A percentile compares a stretch with the other conserved stretches of the same genome.
phyloP scores from a whole-genome alignment of 2,113 vertebrate genomes.

The Argyrosomus japonicus region DNA sequence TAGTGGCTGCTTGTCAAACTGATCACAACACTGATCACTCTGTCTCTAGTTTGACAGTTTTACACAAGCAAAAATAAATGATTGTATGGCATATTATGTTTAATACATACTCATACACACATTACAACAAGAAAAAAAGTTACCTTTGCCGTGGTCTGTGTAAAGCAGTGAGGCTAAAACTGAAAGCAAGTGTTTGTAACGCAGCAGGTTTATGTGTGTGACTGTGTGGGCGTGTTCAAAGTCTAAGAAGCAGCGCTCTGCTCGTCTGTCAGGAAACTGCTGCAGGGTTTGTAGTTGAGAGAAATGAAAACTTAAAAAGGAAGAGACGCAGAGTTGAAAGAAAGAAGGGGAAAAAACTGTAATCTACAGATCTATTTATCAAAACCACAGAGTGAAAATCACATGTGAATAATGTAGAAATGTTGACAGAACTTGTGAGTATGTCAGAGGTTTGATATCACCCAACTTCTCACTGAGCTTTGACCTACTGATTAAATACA shows the following conservation, averaged over 20 bases:
- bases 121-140: background rate
- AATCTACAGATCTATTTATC: background rate
- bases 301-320: conserved; percentile 17
- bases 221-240: conserved; percentile 49
- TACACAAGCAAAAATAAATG: background rate
- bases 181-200: conserved; percentile 7
- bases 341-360: background rate
- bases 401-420: background rate
- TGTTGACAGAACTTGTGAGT: background rate
- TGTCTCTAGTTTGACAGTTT: background rate
- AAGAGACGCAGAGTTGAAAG: background rate
- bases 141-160: conserved; percentile 50
- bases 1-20: background rate
- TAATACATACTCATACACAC: background rate
- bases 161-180: background rate
- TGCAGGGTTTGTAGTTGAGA: background rate
- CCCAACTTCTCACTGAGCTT: background rate
- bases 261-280: conserved; percentile 65
- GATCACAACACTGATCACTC: background rate
- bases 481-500: background rate
- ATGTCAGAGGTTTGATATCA: background rate
- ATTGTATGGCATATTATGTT: background rate
- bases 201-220: background rate
- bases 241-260: background rate
- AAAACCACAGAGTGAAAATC: too few species aligned